Evolutionary conservation across 2,888 invertebrate genomes (phyloP).

Genomic region (Drosophila colorata): DNA sequence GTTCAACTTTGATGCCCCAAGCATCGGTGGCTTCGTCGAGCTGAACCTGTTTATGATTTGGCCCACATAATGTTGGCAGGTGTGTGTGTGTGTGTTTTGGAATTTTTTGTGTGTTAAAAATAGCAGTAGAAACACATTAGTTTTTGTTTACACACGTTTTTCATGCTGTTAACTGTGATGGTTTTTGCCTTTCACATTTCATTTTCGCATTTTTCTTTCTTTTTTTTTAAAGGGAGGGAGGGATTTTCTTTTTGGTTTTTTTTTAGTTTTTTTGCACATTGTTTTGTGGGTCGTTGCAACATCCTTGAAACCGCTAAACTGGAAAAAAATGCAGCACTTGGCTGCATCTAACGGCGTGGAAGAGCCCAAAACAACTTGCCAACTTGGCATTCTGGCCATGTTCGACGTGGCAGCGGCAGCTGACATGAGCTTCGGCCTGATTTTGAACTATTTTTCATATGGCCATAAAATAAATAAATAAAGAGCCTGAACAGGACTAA

Average conservation of each 20-base stretch:
- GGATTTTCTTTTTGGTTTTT: slow-evolving; percentile 12
- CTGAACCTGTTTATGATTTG: slow-evolving; percentile 86
- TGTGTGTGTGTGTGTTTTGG: slow-evolving; percentile 27
- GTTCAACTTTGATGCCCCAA: slow-evolving; percentile 98
- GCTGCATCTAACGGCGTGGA: slow-evolving; percentile 56
- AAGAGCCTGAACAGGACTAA: slow-evolving; percentile 29
- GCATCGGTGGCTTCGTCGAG: slow-evolving; percentile 96
- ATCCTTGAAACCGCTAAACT: slow-evolving; percentile 69
- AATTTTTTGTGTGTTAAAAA: slow-evolving; percentile 51
- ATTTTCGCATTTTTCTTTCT: slow-evolving; percentile 30
- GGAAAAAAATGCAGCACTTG: slow-evolving; percentile 64
- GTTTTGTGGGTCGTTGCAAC: slow-evolving; percentile 75
- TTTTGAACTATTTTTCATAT: slow-evolving; percentile 76
- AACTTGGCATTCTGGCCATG: slow-evolving; percentile 71
- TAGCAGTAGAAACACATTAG: slow-evolving; percentile 80
- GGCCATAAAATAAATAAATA: slow-evolving; percentile 74
- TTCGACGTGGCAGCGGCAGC: slow-evolving; percentile 60
- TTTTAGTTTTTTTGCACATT: slow-evolving; percentile 29
- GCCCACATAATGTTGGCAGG: slow-evolving; percentile 66
- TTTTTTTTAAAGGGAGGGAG: slow-evolving; percentile 14
- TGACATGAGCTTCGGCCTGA: slow-evolving; percentile 60
- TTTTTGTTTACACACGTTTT: slow-evolving; percentile 76
- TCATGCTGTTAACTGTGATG: slow-evolving; percentile 74
- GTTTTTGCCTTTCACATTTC: slow-evolving; percentile 50
- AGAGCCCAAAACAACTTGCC: slow-evolving; percentile 28